Evolutionary conservation across 2,888 invertebrate genomes (phyloP).

Genomic region (Amphimallon solstitiale): DNA sequence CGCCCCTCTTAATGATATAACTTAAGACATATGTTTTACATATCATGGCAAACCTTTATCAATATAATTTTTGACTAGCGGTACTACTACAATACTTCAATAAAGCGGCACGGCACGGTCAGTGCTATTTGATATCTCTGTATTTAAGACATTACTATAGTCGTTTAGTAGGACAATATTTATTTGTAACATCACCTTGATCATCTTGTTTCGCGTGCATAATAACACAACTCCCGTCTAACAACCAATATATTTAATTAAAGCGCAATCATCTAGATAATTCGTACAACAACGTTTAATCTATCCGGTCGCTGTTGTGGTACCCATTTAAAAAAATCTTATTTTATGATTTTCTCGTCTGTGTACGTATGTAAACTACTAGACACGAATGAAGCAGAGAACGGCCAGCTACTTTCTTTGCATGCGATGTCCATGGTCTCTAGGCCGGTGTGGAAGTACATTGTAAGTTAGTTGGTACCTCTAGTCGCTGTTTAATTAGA

Average conservation of each 20-base stretch:
- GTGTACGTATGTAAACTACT: slow-evolving; percentile 27
- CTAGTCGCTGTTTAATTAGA: slow-evolving; percentile 45
- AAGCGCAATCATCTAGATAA: slow-evolving; percentile 26
- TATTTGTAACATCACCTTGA: not conserved
- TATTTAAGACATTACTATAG: no score
- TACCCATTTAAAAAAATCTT: slow-evolving; percentile 8
- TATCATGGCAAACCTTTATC: no score
- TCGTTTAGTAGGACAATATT: no score
- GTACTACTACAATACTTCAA: no score
- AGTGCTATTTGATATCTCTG: no score
- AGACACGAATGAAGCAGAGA: not conserved
- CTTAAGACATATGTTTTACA: no score
- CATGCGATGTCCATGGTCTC: slow-evolving; percentile 41
- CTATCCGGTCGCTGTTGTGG: not conserved
- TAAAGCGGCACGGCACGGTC: no score
- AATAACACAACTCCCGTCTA: slow-evolving; percentile 1
- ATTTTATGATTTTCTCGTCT: slow-evolving; percentile 48
- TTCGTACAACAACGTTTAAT: slow-evolving; percentile 4
- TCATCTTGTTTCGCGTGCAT: not conserved
- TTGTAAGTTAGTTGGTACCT: slow-evolving; percentile 12
- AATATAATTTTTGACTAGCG: no score
- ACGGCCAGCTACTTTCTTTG: slow-evolving; percentile 38
- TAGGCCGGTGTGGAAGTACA: not conserved
- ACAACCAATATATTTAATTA: slow-evolving; percentile 25
- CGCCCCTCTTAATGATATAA: no score